phyloP scores from a whole-genome alignment of 2,797 vertebrate genomes.

The Sciurus carolinensis region DNA sequence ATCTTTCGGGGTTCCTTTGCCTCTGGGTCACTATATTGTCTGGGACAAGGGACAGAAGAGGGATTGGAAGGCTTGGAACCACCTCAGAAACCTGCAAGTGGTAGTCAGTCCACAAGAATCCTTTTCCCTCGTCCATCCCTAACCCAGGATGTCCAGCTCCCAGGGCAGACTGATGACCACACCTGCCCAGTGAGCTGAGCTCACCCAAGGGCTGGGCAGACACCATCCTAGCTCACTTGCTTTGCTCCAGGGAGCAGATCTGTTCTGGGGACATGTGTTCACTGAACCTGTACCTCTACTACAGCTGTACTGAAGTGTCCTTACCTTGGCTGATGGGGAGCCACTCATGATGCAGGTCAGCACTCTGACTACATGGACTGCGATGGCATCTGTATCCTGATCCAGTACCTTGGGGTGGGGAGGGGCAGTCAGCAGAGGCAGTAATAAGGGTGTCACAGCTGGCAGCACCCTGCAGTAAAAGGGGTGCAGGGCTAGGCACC shows the following conservation, averaged over 20 bases:
- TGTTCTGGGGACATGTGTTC: neutral
- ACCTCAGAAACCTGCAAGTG: neutral
- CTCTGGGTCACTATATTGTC: neutral
- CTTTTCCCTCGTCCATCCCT: neutral
- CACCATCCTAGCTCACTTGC: neutral
- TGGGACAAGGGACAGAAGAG: neutral
- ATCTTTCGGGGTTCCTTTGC: neutral
- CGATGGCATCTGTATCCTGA: constrained; percentile 93
- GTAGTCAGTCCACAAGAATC: neutral
- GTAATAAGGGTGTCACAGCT: neutral
- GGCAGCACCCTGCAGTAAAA: neutral
- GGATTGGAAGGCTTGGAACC: neutral
- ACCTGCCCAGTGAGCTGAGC: neutral
- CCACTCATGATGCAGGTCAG: constrained; percentile 98
- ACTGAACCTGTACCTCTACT: no score
- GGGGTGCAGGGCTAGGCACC: neutral
- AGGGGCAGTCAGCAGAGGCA: constrained; percentile 12
- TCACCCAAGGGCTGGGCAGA: neutral
- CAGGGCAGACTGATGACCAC: neutral
- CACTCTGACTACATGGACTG: constrained; percentile 95
- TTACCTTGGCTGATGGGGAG: constrained; percentile 97
- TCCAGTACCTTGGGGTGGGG: constrained; percentile 90
- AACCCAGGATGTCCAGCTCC: neutral
- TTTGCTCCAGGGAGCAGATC: neutral
- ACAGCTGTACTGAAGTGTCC: neutral